These are phyloP conservation scores for Drosophila miranda DNA, from an alignment of 1,140 invertebrate genomes.

Conservation along the genomic window DNA sequence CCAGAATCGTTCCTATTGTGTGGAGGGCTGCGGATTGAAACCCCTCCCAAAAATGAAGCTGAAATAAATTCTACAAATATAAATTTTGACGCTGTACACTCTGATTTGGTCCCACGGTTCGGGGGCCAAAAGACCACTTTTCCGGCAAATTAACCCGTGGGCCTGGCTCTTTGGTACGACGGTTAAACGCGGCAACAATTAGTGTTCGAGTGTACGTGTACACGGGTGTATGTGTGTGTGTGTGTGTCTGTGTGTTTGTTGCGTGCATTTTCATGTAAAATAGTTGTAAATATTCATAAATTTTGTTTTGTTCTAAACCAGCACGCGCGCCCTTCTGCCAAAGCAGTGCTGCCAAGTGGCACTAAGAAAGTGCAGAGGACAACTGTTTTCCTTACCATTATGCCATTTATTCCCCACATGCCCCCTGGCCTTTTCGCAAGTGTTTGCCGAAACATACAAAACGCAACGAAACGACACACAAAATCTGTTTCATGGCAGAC, in stretches of 20 bases:
- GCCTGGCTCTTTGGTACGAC: constrained; percentile 2
- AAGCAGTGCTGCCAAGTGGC: no score
- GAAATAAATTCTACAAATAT: not conserved
- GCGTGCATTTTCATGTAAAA: constrained; percentile 37
- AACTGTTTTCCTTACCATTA: constrained; percentile 4
- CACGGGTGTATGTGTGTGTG: not conserved
- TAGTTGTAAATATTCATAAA: constrained; percentile 17
- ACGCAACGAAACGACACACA: constrained; percentile 8
- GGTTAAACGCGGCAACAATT: no score
- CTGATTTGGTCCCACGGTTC: constrained; percentile 10
- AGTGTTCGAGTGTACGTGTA: not conserved
- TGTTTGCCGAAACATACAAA: constrained; percentile 12
- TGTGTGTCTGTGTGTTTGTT: constrained; percentile 13
- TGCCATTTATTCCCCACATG: not conserved
- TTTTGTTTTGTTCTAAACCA: constrained; percentile 8
- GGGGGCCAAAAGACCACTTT: constrained; percentile 23
- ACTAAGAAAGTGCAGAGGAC: no score
- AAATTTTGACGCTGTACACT: not conserved
- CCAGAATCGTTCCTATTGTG: no score
- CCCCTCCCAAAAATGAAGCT: no score
- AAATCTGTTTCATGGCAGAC: constrained; percentile 49
- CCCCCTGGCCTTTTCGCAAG: not conserved
- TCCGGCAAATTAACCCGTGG: constrained; percentile 50
- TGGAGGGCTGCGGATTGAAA: no score
- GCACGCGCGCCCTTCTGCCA: constrained; percentile 3